phyloP scores from a whole-genome alignment of 1,140 invertebrate species.

The Bombus sylvicola region DNA sequence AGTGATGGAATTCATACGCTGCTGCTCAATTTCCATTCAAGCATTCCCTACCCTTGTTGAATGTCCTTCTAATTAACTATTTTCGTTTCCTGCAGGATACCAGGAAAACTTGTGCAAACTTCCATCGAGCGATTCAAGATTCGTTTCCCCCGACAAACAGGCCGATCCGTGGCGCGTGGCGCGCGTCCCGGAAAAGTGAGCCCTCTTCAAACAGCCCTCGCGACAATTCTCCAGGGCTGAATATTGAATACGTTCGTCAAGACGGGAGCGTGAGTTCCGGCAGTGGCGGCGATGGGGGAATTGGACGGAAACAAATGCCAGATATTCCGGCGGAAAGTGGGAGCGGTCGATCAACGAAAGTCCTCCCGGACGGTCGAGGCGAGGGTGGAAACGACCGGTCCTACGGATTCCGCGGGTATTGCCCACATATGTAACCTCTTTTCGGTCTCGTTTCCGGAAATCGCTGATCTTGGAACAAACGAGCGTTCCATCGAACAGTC shows the following conservation, averaged over 20 bases:
- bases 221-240: conserved; percentile 23
- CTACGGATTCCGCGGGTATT: conserved; percentile 57
- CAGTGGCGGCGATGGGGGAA: neutral
- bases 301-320: conserved; percentile 70
- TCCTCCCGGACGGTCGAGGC: conserved; percentile 12
- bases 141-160: neutral
- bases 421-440: conserved; percentile 62
- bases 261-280: conserved; percentile 36
- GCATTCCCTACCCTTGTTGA: neutral
- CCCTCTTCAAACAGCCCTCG: conserved; percentile 3
- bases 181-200: neutral
- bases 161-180: neutral
- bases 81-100: neutral
- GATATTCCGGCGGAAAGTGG: conserved; percentile 61
- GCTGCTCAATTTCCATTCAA: neutral
- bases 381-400: conserved; percentile 12
- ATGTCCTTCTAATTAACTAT: neutral
- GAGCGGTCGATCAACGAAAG: conserved; percentile 61
- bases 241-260: conserved; percentile 69
- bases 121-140: neutral
- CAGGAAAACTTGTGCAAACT: neutral
- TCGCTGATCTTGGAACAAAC: conserved; percentile 63
- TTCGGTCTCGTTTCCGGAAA: conserved; percentile 66
- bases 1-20: neutral
- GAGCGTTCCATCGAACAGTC: conserved; percentile 44